A percentile compares a stretch with the other conserved stretches of the same genome.
These are phyloP conservation scores for Labeo calbasu DNA, from an alignment of 2,797 vertebrate genomes.

Conservation along the genomic window DNA sequence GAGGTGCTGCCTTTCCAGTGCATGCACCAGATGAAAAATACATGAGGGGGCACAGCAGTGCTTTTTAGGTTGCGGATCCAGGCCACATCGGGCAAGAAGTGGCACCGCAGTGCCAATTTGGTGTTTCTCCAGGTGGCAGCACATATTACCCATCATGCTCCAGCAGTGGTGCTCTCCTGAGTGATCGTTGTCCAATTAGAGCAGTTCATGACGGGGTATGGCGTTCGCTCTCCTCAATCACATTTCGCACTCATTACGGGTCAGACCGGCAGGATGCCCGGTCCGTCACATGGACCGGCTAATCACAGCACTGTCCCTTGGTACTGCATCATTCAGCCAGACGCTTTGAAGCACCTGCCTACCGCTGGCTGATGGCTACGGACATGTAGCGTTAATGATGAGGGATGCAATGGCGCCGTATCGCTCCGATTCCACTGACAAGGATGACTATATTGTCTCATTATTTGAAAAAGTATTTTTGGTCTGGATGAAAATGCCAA, in stretches of 20 bases:
- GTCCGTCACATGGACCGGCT: slow-evolving; percentile 32
- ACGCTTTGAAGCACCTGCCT: slow-evolving; percentile 43
- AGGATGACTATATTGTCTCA: slow-evolving; percentile 36
- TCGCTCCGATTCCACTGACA: slow-evolving; percentile 8
- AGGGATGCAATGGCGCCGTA: background rate
- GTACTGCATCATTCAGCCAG: slow-evolving; percentile 37
- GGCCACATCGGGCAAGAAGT: slow-evolving; percentile 30
- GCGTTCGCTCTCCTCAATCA: slow-evolving; percentile 30
- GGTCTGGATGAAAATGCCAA: background rate
- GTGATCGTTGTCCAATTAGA: slow-evolving; percentile 58
- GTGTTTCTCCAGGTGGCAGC: slow-evolving; percentile 37
- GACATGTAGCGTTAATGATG: slow-evolving; percentile 47
- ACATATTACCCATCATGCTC: slow-evolving; percentile 55
- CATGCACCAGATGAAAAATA: slow-evolving; percentile 41
- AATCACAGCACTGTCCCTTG: slow-evolving; percentile 46
- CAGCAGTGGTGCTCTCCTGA: slow-evolving; percentile 36
- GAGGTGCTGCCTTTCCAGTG: slow-evolving; percentile 30
- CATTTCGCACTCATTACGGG: slow-evolving; percentile 44
- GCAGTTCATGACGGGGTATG: slow-evolving; percentile 12
- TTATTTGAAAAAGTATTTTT: background rate
- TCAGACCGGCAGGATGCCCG: slow-evolving; percentile 36
- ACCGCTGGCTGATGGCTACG: slow-evolving; percentile 20
- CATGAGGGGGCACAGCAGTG: slow-evolving; percentile 7
- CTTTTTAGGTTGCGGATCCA: slow-evolving; percentile 50
- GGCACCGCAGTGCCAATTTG: slow-evolving; percentile 45